phyloP scores from a whole-genome alignment of 1,140 invertebrate species.

The Bombyx mori region DNA sequence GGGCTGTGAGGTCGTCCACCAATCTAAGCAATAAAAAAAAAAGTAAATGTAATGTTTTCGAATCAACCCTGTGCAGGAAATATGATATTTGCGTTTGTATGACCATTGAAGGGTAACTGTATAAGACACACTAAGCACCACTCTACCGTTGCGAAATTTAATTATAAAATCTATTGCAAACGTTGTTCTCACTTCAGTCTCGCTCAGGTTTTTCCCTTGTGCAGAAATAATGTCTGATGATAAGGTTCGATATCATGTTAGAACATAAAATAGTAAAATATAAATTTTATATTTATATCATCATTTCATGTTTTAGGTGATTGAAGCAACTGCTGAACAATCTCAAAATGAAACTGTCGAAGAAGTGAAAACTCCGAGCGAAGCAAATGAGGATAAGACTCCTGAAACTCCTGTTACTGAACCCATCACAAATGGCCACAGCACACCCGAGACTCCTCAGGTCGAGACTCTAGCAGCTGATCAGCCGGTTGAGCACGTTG shows the following conservation, averaged over 20 bases:
- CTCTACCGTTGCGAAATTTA: conserved; percentile 35
- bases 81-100: conserved; percentile 37
- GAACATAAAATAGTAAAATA: no score
- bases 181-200: conserved; percentile 36
- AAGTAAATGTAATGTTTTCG: neutral
- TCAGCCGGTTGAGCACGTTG: conserved; percentile 18
- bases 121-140: conserved; percentile 35
- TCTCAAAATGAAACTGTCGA: conserved; percentile 37
- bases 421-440: conserved; percentile 65
- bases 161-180: conserved; percentile 39
- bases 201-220: conserved; percentile 13
- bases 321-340: conserved; percentile 41
- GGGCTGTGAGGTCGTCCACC: no score
- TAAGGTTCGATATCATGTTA: conserved; percentile 20
- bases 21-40: no score
- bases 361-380: conserved; percentile 39
- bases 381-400: conserved; percentile 58
- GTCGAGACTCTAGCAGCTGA: conserved; percentile 35
- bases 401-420: conserved; percentile 68
- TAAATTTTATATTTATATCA: neutral
- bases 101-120: conserved; percentile 43
- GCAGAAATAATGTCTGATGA: conserved; percentile 32
- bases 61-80: conserved; percentile 19
- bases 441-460: conserved; percentile 60
- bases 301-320: conserved; percentile 36